Percentiles rank a stretch among this genome's conserved stretches.
phyloP scores from a whole-genome alignment of 1,140 invertebrate species.

The Aphidius ervi region DNA sequence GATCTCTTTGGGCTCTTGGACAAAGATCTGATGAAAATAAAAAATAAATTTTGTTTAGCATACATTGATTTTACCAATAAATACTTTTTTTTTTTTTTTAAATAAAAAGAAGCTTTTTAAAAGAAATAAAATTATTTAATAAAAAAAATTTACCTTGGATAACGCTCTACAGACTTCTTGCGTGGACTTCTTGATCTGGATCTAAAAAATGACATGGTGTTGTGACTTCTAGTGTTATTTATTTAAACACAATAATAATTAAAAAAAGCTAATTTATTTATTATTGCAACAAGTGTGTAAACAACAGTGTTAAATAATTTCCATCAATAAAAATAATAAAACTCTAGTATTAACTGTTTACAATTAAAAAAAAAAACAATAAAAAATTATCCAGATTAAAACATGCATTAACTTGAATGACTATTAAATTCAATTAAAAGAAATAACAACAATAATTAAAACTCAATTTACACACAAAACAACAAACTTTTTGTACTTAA shows the following conservation, averaged over 20 bases:
- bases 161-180: slow-evolving; percentile 43
- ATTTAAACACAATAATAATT: slow-evolving; percentile 2
- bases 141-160: slow-evolving; percentile 24
- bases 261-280: neutral
- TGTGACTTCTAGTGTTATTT: slow-evolving; percentile 10
- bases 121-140: too few species aligned
- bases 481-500: too few species aligned
- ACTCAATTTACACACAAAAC: too few species aligned
- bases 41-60: slow-evolving; percentile 22
- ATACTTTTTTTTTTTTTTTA: neutral
- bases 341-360: too few species aligned
- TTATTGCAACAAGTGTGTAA: too few species aligned
- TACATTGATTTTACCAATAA: slow-evolving; percentile 27
- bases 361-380: too few species aligned
- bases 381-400: too few species aligned
- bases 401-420: too few species aligned
- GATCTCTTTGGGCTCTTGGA: slow-evolving; percentile 41
- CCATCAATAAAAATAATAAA: too few species aligned
- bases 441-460: too few species aligned
- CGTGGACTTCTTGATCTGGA: slow-evolving; percentile 26
- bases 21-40: slow-evolving; percentile 44
- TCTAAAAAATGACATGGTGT: slow-evolving; percentile 21
- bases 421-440: too few species aligned
- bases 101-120: neutral
- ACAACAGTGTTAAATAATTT: too few species aligned